Evolutionary conservation across 2,797 vertebrate genomes (phyloP), one percentile per base, ranked within the genome.

Genomic region (Melanotaenia maccullochi): DNA sequence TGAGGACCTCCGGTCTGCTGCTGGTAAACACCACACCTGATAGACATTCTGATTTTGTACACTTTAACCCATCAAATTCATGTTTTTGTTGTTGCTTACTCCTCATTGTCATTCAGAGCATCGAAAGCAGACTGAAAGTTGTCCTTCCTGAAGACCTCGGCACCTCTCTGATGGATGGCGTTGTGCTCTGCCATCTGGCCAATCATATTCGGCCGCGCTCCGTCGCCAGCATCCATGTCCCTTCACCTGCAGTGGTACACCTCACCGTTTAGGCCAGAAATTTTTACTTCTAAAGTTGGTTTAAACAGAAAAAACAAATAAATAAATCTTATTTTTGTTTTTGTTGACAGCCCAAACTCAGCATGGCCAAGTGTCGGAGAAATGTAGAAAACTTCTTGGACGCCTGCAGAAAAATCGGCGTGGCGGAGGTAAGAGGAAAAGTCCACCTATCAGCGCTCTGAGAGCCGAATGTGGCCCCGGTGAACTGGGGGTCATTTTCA

Each of bases 361-460:
- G 97, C 89, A 99, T 99, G 97, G 97, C 97, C 79, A 99, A 98
- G 88, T 98, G 97, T 93, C 95, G 97, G 82, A 94, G 97, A 83
- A 98, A 99, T 0, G 97, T 99, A 83, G 97, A 99, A 91, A 99
- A 97, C 90, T 99, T 99, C 90, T 84, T 99, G 92, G 97, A 98
- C 65, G 96, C 97, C 7, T 98, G 97, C 93, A 95, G 96, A 81
- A 98, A 96, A 89, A 95, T 98, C 75, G 97, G 97, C 5, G 96
- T 99, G 12, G 93, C 96, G 59, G 94, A 97, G 97, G 97, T 99
- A 93, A 96, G 90, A 75, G 28, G 1, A 2, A 22, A 13, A 28
- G 4, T 25, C 12, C 35, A 8, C 9, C 36, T 33, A 22, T 4
- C 33, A 8, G 14, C 3, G 1, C 63, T 30, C 24, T n/a, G 7